A percentile compares a stretch with the other conserved stretches of the same genome.
Evolutionary conservation across 2,113 vertebrate genomes (phyloP).

Genomic region (Gymnocephalus cernua): DNA sequence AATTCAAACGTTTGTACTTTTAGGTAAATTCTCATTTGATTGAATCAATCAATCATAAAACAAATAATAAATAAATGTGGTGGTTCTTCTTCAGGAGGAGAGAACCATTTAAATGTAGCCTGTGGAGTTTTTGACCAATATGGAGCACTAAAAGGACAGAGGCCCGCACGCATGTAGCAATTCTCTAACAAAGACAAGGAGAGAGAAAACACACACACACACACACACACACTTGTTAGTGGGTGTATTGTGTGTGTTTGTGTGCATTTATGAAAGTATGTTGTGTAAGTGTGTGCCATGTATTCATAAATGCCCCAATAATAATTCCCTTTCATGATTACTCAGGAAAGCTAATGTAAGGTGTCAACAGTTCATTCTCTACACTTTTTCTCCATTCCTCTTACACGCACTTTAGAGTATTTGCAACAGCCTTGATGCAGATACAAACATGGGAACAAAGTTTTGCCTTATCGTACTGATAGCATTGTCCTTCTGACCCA

Average conservation of each 20-base stretch:
- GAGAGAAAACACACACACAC: too few relatives aligned
- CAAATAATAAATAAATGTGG: too few relatives aligned
- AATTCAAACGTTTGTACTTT: not conserved
- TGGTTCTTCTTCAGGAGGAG: not conserved
- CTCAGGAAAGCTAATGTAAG: not conserved
- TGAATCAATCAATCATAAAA: not conserved
- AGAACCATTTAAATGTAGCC: not conserved
- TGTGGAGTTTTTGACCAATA: not conserved
- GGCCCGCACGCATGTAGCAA: too few relatives aligned
- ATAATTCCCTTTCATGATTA: not conserved
- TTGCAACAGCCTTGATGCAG: not conserved
- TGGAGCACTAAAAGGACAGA: not conserved
- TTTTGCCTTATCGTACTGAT: conserved; percentile 28
- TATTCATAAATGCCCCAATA: not conserved
- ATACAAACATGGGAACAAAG: conserved; percentile 9
- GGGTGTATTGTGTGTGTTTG: not conserved
- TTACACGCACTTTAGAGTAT: not conserved
- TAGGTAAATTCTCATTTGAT: not conserved
- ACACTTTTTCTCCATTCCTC: not conserved
- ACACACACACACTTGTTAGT: too few relatives aligned
- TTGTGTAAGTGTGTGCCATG: not conserved
- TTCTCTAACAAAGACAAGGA: too few relatives aligned
- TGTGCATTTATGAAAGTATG: not conserved
- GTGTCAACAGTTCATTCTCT: not conserved
- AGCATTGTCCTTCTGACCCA: conserved; percentile 26